Evolutionary conservation across 1,140 invertebrate species (phyloP), one percentile per base, ranked within the genome.

Genomic region (Papilio polytes): DNA sequence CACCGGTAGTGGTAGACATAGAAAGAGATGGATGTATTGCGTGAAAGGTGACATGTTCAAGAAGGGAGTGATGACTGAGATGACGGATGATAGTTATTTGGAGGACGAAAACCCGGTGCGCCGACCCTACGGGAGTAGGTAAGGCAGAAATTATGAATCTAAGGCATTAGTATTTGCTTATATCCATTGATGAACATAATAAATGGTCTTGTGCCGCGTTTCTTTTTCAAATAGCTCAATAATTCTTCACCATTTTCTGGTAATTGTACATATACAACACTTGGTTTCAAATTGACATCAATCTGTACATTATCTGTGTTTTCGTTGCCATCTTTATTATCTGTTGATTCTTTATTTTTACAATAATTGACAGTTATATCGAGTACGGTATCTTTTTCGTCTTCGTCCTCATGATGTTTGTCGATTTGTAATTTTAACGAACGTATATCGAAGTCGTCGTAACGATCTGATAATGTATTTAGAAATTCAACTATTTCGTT

Each of bases 191-290:
- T n/a, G 2, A 46, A 74, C 72, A 74, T 46, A 4, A 74, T n/a
- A 36, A 74, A 74, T 10, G 72, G 72, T 74, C 13, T 74, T 10
- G 12, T 10, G 10, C 72, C 72, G n/a, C 72, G 72, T 74, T 74
- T 74, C n/a, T 46, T 46, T 13, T 74, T 46, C 13, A 74, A 46
- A 46, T 74, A 74, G 1, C 8, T 74, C 15, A 46, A 22, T 22
- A 74, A 46, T 46, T 74, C 72, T 20, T 74, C 72, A 2, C 36
- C 72, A 36, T 12, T 74, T 46, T 46, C 15, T 8, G 72, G 36
- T 10, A 74, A 46, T 12, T 46, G 7, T n/a, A 74, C 0, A n/a
- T 20, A 46, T 18, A 74, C 36, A 3, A 74, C 72, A 22, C 20
- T 74, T 20, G 36, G 36, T 20, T 74, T 74, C 13, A 12, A 15